Evolutionary conservation across 1,140 invertebrate genomes (phyloP).

Genomic region (Araneus ventricosus): DNA sequence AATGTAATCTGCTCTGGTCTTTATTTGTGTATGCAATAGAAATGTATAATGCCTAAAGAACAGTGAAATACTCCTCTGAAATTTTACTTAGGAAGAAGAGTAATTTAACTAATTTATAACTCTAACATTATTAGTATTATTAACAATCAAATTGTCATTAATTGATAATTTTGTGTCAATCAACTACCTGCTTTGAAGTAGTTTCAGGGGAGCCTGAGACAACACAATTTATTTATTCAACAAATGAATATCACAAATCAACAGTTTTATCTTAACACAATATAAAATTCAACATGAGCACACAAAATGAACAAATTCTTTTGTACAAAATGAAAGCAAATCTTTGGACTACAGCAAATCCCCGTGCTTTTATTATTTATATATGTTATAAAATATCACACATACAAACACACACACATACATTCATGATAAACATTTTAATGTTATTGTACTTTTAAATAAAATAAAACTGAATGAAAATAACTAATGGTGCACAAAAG

Average conservation of each 20-base stretch:
- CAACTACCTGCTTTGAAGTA: background rate
- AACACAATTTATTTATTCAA: conserved; percentile 22
- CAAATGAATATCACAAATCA: conserved; percentile 71
- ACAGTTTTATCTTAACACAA: conserved; percentile 58
- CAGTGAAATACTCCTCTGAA: background rate
- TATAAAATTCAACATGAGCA: conserved; percentile 72
- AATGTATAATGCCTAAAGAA: background rate
- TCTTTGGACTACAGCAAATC: conserved; percentile 64
- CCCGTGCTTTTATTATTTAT: conserved; percentile 40
- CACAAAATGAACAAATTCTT: conserved; percentile 57
- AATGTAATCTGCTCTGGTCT: too few species aligned
- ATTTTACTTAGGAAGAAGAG: background rate
- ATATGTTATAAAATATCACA: conserved; percentile 58
- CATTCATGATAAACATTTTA: conserved; percentile 34
- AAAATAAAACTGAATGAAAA: conserved; percentile 34
- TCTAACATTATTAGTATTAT: background rate
- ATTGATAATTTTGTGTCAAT: background rate
- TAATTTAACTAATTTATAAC: background rate
- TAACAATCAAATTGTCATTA: background rate
- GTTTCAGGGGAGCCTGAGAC: background rate
- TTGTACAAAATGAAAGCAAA: conserved; percentile 69
- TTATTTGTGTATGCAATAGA: too few species aligned
- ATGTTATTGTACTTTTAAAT: conserved; percentile 61
- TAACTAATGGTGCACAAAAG: conserved; percentile 44
- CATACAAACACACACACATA: conserved; percentile 53